These are phyloP conservation scores for Lordiphosa collinella DNA, from an alignment of 1,140 invertebrate genomes.

Conservation along the genomic window DNA sequence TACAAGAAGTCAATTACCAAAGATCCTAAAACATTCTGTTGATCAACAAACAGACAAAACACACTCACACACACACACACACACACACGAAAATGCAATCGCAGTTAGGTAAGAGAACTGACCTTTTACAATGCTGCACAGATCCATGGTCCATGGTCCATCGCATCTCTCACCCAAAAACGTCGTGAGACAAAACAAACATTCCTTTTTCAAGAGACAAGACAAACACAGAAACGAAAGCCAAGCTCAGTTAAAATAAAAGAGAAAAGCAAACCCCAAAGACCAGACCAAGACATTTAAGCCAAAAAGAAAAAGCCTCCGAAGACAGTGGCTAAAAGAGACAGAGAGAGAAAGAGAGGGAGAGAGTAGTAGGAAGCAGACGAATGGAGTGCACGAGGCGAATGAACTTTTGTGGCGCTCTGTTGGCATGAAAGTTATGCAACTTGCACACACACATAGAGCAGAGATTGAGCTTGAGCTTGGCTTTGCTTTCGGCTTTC, in stretches of 20 bases:
- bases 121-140: conserved; percentile 75
- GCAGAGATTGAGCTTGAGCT: conserved; percentile 32
- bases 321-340: conserved; percentile 8
- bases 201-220: conserved; percentile 68
- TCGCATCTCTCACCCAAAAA: conserved; percentile 51
- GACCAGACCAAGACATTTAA: conserved; percentile 16
- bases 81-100: conserved; percentile 61
- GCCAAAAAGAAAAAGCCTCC: conserved; percentile 36
- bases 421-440: conserved; percentile 73
- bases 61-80: conserved; percentile 21
- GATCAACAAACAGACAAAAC: conserved; percentile 18
- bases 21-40: conserved; percentile 19
- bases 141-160: conserved; percentile 29
- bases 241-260: conserved; percentile 53
- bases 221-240: conserved; percentile 59
- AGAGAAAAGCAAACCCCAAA: conserved; percentile 54
- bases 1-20: conserved; percentile 4
- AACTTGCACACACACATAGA: conserved; percentile 40
- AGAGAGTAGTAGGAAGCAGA: conserved; percentile 15
- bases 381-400: conserved; percentile 77
- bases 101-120: conserved; percentile 75
- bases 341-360: conserved; percentile 13
- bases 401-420: conserved; percentile 73
- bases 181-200: conserved; percentile 52
- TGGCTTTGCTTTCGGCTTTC: conserved; percentile 58